Conservation (phyloP, 1,140 invertebrate species). For the Wasmannia auropunctata region DNA sequence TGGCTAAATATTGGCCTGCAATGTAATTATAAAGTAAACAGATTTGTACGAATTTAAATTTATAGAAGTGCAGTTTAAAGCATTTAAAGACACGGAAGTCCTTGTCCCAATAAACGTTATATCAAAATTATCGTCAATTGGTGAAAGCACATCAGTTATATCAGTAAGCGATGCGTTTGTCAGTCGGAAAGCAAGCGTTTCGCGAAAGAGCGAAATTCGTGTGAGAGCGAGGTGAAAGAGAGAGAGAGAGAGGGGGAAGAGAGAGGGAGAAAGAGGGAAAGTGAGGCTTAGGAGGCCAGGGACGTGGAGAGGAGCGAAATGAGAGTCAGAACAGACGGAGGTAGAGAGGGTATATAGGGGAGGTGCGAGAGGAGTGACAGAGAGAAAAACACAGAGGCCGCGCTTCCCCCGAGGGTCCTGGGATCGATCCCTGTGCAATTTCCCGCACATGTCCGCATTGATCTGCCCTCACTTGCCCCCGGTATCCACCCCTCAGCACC, state of each 20-base stretch:
- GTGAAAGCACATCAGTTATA: not conserved
- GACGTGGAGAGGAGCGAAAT: conserved; percentile 30
- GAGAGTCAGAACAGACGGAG: conserved; percentile 53
- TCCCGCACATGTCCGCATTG: conserved; percentile 85
- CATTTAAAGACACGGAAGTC: not conserved
- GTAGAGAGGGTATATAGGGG: conserved; percentile 44
- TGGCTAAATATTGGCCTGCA: not conserved
- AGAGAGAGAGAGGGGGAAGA: conserved; percentile 11
- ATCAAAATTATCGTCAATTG: not conserved
- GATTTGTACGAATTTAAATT: not conserved
- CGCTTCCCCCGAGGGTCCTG: conserved; percentile 79
- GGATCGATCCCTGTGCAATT: conserved; percentile 85
- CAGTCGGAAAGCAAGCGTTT: not conserved
- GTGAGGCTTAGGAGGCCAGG: conserved; percentile 49
- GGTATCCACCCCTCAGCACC: conserved; percentile 73
- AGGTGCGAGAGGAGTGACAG: conserved; percentile 45
- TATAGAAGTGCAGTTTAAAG: not conserved
- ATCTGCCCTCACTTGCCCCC: conserved; percentile 83
- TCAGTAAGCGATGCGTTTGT: not conserved
- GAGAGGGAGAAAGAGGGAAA: conserved; percentile 24
- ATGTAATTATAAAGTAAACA: not conserved
- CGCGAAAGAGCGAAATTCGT: not conserved
- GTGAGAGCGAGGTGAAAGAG: not conserved
- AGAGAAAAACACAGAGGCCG: conserved; percentile 69
- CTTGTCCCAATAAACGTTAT: not conserved